phyloP scores from a whole-genome alignment of 1,140 invertebrate genomes.

The Drosophila oshimai region DNA sequence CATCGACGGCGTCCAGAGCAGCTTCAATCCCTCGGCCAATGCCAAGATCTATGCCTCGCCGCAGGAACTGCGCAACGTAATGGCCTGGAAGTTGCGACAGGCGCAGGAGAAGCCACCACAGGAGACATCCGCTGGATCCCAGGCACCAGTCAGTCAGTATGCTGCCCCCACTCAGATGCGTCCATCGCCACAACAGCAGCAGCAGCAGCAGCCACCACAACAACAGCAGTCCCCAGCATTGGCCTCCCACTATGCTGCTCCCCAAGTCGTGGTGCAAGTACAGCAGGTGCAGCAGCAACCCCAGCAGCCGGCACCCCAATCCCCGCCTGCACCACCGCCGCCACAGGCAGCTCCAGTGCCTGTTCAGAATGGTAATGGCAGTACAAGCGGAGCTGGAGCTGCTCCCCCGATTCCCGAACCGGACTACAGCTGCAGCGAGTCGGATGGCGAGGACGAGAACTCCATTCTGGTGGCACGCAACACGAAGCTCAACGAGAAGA shows the following conservation, averaged over 20 bases:
- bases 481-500: conserved; percentile 81
- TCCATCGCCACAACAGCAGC: conserved; percentile 92
- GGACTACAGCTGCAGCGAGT: conserved; percentile 93
- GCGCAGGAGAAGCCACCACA: conserved; percentile 54
- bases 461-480: conserved; percentile 79
- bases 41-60: conserved; percentile 95
- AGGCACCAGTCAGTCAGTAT: conserved; percentile 49
- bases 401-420: conserved; percentile 93
- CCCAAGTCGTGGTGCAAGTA: conserved; percentile 52
- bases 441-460: conserved; percentile 86
- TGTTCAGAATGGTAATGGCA: conserved; percentile 83
- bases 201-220: conserved; percentile 88
- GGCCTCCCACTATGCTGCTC: conserved; percentile 63
- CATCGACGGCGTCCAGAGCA: conserved; percentile 87
- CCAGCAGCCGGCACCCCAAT: conserved; percentile 38
- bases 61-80: conserved; percentile 91
- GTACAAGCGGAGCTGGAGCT: conserved; percentile 73
- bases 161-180: conserved; percentile 86
- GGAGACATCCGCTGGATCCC: conserved; percentile 79
- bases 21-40: conserved; percentile 91
- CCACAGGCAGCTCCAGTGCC: conserved; percentile 88
- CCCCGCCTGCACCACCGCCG: conserved; percentile 45
- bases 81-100: conserved; percentile 85
- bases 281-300: conserved; percentile 14
- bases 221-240: conserved; percentile 85